phyloP scores from a whole-genome alignment of 2,797 vertebrate genomes.

The Hydrophis major region DNA sequence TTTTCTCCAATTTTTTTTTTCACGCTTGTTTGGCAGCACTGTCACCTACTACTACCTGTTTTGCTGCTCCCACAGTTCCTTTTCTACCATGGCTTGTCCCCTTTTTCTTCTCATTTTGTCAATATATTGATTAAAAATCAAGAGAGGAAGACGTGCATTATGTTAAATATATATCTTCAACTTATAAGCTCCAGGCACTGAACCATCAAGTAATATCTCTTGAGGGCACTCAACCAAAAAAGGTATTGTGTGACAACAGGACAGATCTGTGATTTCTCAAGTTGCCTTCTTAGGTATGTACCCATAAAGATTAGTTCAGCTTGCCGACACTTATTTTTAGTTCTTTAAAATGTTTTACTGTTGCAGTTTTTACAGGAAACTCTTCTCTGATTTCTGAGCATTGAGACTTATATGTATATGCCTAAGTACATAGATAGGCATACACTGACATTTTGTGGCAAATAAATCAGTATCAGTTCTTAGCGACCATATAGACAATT shows the following conservation, averaged over 20 bases:
- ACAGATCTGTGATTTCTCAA: neutral
- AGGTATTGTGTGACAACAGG: neutral
- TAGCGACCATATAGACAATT: neutral
- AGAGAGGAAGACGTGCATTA: neutral
- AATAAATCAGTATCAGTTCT: neutral
- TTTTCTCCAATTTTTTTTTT: neutral
- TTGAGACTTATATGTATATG: neutral
- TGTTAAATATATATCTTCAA: neutral
- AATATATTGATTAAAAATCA: neutral
- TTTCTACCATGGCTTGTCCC: neutral
- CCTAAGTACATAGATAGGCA: neutral
- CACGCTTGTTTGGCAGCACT: neutral
- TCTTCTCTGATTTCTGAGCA: neutral
- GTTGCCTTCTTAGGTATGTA: neutral
- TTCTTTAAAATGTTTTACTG: neutral
- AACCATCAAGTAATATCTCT: neutral
- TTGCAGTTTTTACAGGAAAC: neutral
- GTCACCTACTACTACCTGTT: neutral
- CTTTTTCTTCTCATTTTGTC: neutral
- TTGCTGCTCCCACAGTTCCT: neutral
- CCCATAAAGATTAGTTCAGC: neutral
- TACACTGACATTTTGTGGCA: neutral
- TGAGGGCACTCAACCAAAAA: neutral
- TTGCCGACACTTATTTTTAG: neutral
- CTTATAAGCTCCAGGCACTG: neutral